Percentiles rank a stretch among this genome's conserved stretches.
Evolutionary conservation across 2,888 invertebrate species (phyloP).

Genomic region (Drosophila ustulata): DNA sequence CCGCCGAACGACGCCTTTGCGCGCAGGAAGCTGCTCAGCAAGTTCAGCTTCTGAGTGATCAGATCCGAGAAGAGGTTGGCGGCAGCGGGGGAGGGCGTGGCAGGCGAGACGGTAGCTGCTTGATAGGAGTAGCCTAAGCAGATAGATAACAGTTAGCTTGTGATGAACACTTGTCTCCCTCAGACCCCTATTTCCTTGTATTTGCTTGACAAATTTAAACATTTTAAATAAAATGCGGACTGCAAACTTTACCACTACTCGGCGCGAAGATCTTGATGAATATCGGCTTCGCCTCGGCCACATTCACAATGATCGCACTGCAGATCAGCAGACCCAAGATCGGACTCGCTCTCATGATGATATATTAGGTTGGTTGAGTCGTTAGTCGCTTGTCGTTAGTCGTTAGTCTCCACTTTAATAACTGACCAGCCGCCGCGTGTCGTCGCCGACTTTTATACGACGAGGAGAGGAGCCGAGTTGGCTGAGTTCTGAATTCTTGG

Average conservation of each 20-base stretch:
- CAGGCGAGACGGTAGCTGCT: slow-evolving; percentile 1
- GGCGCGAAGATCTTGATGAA: slow-evolving; percentile 66
- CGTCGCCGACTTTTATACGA: slow-evolving; percentile 59
- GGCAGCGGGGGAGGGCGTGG: slow-evolving; percentile 23
- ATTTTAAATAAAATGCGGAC: neutral
- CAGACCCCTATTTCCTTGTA: neutral
- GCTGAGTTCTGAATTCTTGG: neutral
- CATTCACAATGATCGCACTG: slow-evolving; percentile 29
- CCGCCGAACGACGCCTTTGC: slow-evolving; percentile 55
- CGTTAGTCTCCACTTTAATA: slow-evolving; percentile 38
- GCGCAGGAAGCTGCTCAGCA: slow-evolving; percentile 55
- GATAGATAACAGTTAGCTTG: slow-evolving; percentile 9
- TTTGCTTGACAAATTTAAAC: too few species aligned
- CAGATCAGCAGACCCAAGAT: slow-evolving; percentile 55
- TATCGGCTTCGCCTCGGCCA: slow-evolving; percentile 57
- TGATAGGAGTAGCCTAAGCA: slow-evolving; percentile 30
- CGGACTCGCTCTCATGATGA: slow-evolving; percentile 52
- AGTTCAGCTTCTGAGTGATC: slow-evolving; percentile 55
- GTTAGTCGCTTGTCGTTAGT: slow-evolving; percentile 5
- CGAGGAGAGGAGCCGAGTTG: neutral
- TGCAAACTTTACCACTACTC: slow-evolving; percentile 46
- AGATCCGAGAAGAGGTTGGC: slow-evolving; percentile 54
- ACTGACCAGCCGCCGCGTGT: slow-evolving; percentile 52
- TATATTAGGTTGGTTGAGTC: neutral
- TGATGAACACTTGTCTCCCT: neutral